A percentile compares a stretch with the other conserved stretches of the same genome.
These are phyloP conservation scores for Frankliniella fusca DNA, from an alignment of 2,888 invertebrate genomes.

Conservation along the genomic window DNA sequence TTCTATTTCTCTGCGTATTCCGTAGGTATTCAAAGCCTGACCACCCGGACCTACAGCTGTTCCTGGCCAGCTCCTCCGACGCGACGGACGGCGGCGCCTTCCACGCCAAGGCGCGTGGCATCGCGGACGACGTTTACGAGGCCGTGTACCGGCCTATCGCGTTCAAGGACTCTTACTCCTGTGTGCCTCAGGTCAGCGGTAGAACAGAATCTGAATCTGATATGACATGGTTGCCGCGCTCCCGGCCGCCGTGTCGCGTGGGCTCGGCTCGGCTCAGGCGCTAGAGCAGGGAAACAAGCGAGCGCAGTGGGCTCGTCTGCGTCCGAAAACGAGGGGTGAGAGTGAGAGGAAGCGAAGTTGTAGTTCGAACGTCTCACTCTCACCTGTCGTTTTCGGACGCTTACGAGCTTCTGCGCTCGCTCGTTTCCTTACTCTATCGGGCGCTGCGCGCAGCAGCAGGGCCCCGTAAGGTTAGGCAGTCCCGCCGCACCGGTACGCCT, in stretches of 20 bases:
- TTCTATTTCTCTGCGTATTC: not conserved
- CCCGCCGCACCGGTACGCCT: no score
- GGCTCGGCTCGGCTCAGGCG: not conserved
- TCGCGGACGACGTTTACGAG: conserved; percentile 36
- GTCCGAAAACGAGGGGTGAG: no score
- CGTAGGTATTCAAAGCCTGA: conserved; percentile 28
- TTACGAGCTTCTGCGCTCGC: no score
- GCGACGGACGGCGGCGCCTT: conserved; percentile 42
- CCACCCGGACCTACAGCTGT: conserved; percentile 34
- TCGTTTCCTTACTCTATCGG: no score
- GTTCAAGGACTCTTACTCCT: conserved; percentile 31
- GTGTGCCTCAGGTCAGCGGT: conserved; percentile 36
- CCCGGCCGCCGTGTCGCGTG: not conserved
- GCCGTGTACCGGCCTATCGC: conserved; percentile 32
- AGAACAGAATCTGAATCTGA: not conserved
- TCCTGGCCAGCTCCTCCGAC: conserved; percentile 40
- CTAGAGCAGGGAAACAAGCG: not conserved
- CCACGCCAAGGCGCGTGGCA: conserved; percentile 34
- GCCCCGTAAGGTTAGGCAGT: no score
- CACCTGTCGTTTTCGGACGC: not conserved
- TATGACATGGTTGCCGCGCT: not conserved
- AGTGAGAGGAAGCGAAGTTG: no score
- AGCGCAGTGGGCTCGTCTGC: no score
- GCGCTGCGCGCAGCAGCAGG: no score
- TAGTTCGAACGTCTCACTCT: not conserved